Base-by-base conservation (phyloP, 2,888 invertebrate species). In the Allolobophora icterica region DNA sequence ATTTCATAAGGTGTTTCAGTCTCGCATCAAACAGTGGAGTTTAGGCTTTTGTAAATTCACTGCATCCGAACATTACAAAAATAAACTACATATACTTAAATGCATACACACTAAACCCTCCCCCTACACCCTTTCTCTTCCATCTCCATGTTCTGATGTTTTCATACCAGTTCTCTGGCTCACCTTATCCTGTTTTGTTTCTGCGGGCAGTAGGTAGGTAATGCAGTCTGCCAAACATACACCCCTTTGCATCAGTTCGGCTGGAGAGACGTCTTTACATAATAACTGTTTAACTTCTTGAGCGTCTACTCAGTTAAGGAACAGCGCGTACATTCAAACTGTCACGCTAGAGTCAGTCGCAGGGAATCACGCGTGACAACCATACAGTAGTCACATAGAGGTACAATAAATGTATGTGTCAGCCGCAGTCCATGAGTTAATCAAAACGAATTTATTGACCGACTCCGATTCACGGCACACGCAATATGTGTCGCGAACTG, bases 361-460 rank as follows among this genome's bases (percentile, higher is more conserved):
- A 71, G n/a, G 45, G n/a, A 71, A n/a, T 71, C 71, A 71, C 6
- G 30, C 71, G 71, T n/a, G n/a, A 71, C 71, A 71, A n/a, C 30
- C 71, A 11, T 30, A 71, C n/a, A 11, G 71, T n/a, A 71, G n/a
- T 71, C 30, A n/a, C 71, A 71, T n/a, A 71, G n/a, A 71, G 30
- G 13, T 71, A n/a, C n/a, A 6, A 71, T 13, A 30, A 71, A n/a
- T 71, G 71, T n/a, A 71, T 30, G 71, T 71, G 71, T n/a, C 71
- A 71, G 71, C 8, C n/a, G 30, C 71, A 71, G 71, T 13, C 5
- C n/a, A n/a, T 71, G 71, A 71, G 30, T 71, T 71, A n/a, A 71
- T 71, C 71, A n/a, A 71, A n/a, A 71, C 8, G 71, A 71, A 71
- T 71, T 71, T 71, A 71, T 71, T 71, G 71, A 71, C 71, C n/a